These are phyloP conservation scores for Aphaenogaster ashmeadi DNA, from an alignment of 1,140 invertebrate genomes.

Conservation along the genomic window DNA sequence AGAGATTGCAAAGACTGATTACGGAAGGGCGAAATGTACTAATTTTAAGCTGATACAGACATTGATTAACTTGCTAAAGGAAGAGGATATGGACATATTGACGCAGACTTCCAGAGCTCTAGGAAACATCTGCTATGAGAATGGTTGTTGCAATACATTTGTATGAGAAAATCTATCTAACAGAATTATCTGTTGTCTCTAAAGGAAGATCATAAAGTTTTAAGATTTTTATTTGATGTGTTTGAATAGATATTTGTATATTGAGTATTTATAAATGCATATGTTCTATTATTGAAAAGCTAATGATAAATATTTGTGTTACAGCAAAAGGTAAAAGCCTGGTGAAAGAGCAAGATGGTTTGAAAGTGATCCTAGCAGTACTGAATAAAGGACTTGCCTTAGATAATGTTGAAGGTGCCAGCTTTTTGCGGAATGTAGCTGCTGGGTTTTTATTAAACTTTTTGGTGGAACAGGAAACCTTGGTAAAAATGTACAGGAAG, in stretches of 20 bases:
- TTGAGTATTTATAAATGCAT: background rate
- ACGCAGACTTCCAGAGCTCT: conserved; percentile 93
- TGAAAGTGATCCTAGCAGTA: conserved; percentile 82
- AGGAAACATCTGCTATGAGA: conserved; percentile 96
- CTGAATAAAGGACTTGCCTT: conserved; percentile 78
- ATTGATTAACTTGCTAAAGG: conserved; percentile 88
- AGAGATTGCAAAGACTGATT: conserved; percentile 91
- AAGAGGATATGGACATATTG: conserved; percentile 87
- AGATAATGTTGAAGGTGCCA: conserved; percentile 75
- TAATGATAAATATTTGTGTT: conserved; percentile 43
- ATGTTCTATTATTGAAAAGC: conserved; percentile 30
- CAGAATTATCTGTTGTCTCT: background rate
- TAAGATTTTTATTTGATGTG: background rate
- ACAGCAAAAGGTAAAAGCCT: conserved; percentile 87
- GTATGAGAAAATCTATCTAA: conserved; percentile 72
- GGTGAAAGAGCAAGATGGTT: conserved; percentile 89
- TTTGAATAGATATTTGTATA: background rate
- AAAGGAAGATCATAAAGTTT: background rate
- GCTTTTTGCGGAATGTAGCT: conserved; percentile 86
- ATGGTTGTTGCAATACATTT: conserved; percentile 87
- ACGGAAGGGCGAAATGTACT: conserved; percentile 90
- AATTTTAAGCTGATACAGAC: conserved; percentile 88
- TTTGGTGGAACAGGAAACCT: conserved; percentile 91
- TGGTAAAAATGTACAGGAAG: conserved; percentile 84
- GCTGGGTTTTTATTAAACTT: conserved; percentile 94